phyloP scores from a whole-genome alignment of 2,797 vertebrate genomes.

The Luscinia megarhynchos region DNA sequence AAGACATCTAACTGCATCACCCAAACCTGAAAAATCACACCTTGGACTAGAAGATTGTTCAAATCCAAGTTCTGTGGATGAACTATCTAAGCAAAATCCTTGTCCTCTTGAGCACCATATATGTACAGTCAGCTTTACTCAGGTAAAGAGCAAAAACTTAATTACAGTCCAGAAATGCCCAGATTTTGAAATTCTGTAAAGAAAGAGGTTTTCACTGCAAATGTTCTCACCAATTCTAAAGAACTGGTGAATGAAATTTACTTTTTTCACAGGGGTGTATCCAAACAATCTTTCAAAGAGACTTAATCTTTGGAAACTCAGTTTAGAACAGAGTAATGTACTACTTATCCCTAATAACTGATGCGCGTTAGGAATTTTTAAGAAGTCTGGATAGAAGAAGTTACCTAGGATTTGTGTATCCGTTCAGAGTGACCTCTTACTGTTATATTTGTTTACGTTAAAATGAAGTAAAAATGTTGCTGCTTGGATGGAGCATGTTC shows the following conservation, averaged over 20 bases:
- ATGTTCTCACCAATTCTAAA: background rate
- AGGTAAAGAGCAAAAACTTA: conserved; percentile 66
- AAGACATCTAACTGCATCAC: background rate
- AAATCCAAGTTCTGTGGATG: background rate
- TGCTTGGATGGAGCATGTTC: background rate
- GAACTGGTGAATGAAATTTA: background rate
- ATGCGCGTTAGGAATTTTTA: background rate
- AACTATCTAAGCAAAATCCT: background rate
- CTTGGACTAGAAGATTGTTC: background rate
- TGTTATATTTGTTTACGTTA: background rate
- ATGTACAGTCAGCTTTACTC: background rate
- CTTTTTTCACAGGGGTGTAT: background rate
- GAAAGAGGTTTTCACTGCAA: background rate
- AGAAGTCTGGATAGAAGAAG: background rate
- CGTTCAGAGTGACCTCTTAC: background rate
- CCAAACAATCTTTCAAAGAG: background rate
- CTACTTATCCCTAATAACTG: background rate
- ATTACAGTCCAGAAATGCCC: background rate
- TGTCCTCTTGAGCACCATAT: background rate
- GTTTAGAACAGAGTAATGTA: background rate
- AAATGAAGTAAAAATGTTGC: background rate
- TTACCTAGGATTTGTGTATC: background rate
- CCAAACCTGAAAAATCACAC: background rate
- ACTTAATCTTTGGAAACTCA: background rate
- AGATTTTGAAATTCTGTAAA: background rate